Evolutionary conservation across 2,888 invertebrate genomes (phyloP).

Genomic region (Rotaria socialis): DNA sequence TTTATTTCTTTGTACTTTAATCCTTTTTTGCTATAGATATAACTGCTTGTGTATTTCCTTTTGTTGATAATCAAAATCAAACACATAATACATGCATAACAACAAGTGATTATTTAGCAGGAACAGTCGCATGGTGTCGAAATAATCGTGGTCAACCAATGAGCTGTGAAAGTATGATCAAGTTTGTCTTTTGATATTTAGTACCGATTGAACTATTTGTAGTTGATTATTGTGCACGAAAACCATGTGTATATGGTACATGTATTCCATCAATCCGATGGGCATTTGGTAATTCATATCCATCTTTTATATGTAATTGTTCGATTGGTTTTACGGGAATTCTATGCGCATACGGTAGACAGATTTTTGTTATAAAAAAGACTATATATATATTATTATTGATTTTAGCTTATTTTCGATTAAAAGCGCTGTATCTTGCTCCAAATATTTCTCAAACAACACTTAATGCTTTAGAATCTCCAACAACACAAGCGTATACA

Average conservation of each 20-base stretch:
- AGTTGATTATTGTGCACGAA: slow-evolving; percentile 41
- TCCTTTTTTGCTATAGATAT: not conserved
- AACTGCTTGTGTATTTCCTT: slow-evolving; percentile 2
- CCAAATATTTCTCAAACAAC: not conserved
- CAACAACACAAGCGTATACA: not conserved
- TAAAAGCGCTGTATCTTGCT: not conserved
- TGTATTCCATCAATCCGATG: not conserved
- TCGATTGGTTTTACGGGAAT: slow-evolving; percentile 72
- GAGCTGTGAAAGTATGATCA: slow-evolving; percentile 35
- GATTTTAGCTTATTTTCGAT: slow-evolving; percentile 19
- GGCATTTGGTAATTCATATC: slow-evolving; percentile 51
- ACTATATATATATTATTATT: not conserved
- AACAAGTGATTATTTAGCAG: not conserved
- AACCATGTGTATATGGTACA: slow-evolving; percentile 39
- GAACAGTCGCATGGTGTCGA: slow-evolving; percentile 4
- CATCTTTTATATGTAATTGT: slow-evolving; percentile 58
- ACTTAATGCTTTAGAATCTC: slow-evolving; percentile 8
- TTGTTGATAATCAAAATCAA: slow-evolving; percentile 5
- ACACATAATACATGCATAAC: slow-evolving; percentile 9
- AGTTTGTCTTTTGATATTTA: too few species aligned
- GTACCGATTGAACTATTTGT: not conserved
- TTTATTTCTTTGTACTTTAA: too few species aligned
- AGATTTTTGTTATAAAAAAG: not conserved
- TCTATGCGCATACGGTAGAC: slow-evolving; percentile 1
- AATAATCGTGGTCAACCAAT: not conserved